Evolutionary conservation across 1,140 invertebrate genomes (phyloP).

Genomic region (Pristionchus pacificus): DNA sequence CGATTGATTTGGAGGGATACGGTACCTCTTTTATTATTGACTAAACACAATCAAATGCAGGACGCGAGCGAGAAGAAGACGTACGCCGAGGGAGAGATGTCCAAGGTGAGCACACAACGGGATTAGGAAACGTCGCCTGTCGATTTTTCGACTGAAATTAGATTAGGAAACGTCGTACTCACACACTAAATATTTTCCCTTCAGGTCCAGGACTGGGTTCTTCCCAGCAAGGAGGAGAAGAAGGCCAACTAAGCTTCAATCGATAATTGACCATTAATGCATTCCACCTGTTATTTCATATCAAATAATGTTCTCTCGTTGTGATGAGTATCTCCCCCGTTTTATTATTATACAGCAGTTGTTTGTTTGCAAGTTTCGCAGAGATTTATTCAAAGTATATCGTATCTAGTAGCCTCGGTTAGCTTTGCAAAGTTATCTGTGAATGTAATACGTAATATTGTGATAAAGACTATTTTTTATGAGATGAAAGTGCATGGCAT

Average conservation of each 20-base stretch:
- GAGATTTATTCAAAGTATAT: too few relatives aligned
- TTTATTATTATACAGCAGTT: neutral
- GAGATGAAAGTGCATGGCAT: too few relatives aligned
- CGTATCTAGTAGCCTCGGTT: too few relatives aligned
- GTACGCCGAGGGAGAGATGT: slow-evolving; percentile 17
- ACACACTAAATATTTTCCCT: too few relatives aligned
- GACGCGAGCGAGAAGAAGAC: slow-evolving; percentile 19
- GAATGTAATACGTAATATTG: neutral
- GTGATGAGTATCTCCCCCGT: neutral
- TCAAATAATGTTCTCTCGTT: neutral
- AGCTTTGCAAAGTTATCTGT: neutral
- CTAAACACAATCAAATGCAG: too few relatives aligned
- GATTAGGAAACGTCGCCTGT: too few relatives aligned
- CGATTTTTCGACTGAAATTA: neutral
- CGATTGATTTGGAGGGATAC: too few relatives aligned
- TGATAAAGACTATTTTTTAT: neutral
- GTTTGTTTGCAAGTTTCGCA: too few relatives aligned
- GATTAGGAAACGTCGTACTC: too few relatives aligned
- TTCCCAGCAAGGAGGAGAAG: neutral
- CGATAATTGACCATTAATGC: neutral
- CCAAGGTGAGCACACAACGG: too few relatives aligned
- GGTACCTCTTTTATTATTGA: too few relatives aligned
- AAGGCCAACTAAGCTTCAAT: neutral
- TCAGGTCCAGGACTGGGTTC: too few relatives aligned
- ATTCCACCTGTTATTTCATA: neutral